Evolutionary conservation across 2,888 invertebrate species (phyloP).

Genomic region (Perdita meconis): DNA sequence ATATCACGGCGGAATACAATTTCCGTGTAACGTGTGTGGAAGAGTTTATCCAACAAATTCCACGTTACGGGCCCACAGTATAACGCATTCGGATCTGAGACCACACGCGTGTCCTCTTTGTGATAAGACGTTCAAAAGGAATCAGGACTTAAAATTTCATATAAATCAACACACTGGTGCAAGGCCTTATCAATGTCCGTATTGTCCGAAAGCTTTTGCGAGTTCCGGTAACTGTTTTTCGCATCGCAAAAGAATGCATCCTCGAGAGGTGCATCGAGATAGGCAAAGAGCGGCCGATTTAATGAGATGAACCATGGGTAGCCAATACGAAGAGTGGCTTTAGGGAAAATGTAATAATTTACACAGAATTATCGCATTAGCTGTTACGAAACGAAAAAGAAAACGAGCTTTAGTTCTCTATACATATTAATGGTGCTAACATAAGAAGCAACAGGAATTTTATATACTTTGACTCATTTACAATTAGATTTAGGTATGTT

Average conservation of each 20-base stretch:
- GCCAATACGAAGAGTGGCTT: conserved; percentile 66
- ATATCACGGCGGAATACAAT: conserved; percentile 86
- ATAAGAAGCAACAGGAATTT: conserved; percentile 49
- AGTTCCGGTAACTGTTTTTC: conserved; percentile 91
- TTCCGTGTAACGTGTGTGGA: conserved; percentile 88
- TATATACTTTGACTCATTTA: conserved; percentile 65
- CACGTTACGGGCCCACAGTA: conserved; percentile 88
- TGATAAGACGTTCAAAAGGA: conserved; percentile 90
- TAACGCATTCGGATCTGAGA: conserved; percentile 89
- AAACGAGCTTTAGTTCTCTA: conserved; percentile 61
- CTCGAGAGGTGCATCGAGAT: conserved; percentile 87
- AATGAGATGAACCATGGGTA: conserved; percentile 84
- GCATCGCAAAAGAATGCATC: conserved; percentile 90
- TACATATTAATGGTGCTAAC: conserved; percentile 69
- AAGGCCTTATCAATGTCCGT: conserved; percentile 90
- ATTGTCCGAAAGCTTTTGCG: conserved; percentile 90
- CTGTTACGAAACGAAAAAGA: conserved; percentile 44
- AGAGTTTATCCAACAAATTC: conserved; percentile 89
- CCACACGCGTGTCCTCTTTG: conserved; percentile 89
- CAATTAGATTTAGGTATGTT: conserved; percentile 55
- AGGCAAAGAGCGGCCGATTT: conserved; percentile 85
- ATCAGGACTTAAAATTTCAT: conserved; percentile 91
- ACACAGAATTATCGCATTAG: conserved; percentile 46
- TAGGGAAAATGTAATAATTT: conserved; percentile 49
- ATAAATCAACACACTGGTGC: conserved; percentile 91